phyloP scores from a whole-genome alignment of 2,797 vertebrate species.

The Periophthalmus magnuspinnatus region DNA sequence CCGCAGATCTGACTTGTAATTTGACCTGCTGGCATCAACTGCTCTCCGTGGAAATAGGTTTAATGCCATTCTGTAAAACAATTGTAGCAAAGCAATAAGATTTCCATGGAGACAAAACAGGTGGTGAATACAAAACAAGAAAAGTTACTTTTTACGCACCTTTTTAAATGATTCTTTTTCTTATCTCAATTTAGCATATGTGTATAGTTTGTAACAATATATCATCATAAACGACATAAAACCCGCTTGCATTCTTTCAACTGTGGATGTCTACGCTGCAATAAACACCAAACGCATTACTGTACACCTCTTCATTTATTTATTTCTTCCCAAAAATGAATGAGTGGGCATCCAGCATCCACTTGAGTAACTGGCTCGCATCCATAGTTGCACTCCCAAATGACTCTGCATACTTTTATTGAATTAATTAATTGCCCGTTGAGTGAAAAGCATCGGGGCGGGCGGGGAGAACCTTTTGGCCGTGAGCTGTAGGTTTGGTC shows the following conservation, averaged over 20 bases:
- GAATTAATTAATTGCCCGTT: conserved; percentile 12
- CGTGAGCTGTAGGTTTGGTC: conserved; percentile 50
- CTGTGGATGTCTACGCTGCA: background rate
- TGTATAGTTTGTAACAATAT: background rate
- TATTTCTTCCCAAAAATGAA: conserved; percentile 5
- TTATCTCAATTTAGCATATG: background rate
- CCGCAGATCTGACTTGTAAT: too few relatives aligned
- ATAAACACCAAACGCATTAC: background rate
- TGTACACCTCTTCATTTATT: background rate
- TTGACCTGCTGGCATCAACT: too few relatives aligned
- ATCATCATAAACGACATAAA: background rate
- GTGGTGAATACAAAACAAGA: too few relatives aligned
- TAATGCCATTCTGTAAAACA: too few relatives aligned
- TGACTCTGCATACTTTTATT: conserved; percentile 11
- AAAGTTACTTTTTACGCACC: too few relatives aligned
- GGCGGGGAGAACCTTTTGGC: conserved; percentile 43
- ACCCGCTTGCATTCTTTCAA: background rate
- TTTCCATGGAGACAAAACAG: too few relatives aligned
- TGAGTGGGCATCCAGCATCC: conserved; percentile 5
- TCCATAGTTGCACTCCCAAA: conserved; percentile 5
- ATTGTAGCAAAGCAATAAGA: too few relatives aligned
- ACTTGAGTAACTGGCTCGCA: conserved; percentile 3
- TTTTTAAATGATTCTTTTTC: too few relatives aligned
- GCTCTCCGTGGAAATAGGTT: too few relatives aligned
- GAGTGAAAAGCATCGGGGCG: conserved; percentile 11